phyloP scores from a whole-genome alignment of 2,113 vertebrate genomes.

The Sinocyclocheilus maitianheensis region DNA sequence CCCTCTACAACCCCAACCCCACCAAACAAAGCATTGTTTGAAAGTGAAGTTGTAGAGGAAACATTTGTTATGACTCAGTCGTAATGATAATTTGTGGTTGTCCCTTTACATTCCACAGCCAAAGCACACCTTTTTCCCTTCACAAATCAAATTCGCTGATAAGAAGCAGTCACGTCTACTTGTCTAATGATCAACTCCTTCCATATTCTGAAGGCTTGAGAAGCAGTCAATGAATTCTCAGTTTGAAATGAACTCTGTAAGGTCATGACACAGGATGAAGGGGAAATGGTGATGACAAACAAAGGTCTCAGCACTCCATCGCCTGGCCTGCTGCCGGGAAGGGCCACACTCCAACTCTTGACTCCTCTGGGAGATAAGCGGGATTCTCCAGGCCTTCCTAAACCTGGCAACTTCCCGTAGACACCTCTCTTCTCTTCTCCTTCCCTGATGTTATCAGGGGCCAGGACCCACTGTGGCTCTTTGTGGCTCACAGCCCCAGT shows the following conservation, averaged over 20 bases:
- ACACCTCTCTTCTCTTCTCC: constrained; percentile 72
- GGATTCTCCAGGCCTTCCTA: constrained; percentile 66
- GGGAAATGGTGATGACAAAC: constrained; percentile 49
- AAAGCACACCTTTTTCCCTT: not conserved
- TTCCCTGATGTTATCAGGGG: constrained; percentile 79
- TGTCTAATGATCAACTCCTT: constrained; percentile 15
- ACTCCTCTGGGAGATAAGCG: constrained; percentile 67
- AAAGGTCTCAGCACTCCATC: constrained; percentile 53
- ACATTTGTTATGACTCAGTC: constrained; percentile 43
- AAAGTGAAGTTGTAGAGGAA: constrained; percentile 35
- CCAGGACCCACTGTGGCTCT: constrained; percentile 73
- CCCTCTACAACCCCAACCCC: not conserved
- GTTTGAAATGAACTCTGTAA: constrained; percentile 29
- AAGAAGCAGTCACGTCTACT: not conserved
- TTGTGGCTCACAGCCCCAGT: constrained; percentile 76
- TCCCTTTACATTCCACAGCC: constrained; percentile 25
- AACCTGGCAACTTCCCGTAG: constrained; percentile 72
- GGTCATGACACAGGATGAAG: constrained; percentile 37
- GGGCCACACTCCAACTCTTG: constrained; percentile 61
- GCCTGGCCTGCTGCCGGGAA: constrained; percentile 39
- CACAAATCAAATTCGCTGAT: constrained; percentile 11
- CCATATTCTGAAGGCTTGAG: constrained; percentile 10
- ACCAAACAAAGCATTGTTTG: not conserved
- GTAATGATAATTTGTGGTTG: constrained; percentile 14
- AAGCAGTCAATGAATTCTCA: constrained; percentile 28